Base-by-base conservation (phyloP, 1,140 invertebrate genomes). In the Pogonomyrmex californicus region DNA sequence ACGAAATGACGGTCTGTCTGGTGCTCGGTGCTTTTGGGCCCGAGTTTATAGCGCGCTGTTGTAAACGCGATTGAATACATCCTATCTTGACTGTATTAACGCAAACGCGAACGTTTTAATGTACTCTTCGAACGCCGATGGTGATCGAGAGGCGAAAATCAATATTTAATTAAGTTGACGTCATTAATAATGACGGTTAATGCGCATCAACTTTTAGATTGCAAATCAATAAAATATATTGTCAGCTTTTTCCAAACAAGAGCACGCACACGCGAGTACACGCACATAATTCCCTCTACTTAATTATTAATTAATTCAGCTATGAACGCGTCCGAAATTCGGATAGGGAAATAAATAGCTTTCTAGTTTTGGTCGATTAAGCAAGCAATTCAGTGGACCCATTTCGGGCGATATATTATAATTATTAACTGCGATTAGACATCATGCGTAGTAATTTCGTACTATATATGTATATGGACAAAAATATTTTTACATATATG, bases 231-330 rank as follows among this genome's bases (percentile, higher is more conserved):
- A n/a, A 4, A 71, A 71, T 47, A 14, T 12, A 58, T 38, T 17
- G 12, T 47, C 68, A 47, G 30, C 58, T 73, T 58, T 47, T 47
- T 56, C 30, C 66, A 2, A 3, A 1, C 38, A 47, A n/a, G 47
- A 54, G 36, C 23, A 47, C 12, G 23, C 65, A 49, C 5, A 23
- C 65, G 7, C n/a, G 23, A 44, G 12, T 17, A 62, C 51, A 3
- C 58, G 58, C 3, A 65, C 60, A 2, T 44, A 58, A 47, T 47
- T 41, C 44, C 30, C 10, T 36, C 60, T 78, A 41, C 41, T 82
- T 58, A 36, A 82, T 73, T 73, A 60, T 83, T 75, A 71, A 82
- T 60, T 73, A 36, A 30, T 73, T 62, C 33, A 23, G n/a, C 56
- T 60, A 38, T 60, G n/a, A 14, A n/a, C 17, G 6, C 47, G 30